Base-by-base conservation (phyloP, 2,888 invertebrate genomes). In the Scaptomyza parva region DNA sequence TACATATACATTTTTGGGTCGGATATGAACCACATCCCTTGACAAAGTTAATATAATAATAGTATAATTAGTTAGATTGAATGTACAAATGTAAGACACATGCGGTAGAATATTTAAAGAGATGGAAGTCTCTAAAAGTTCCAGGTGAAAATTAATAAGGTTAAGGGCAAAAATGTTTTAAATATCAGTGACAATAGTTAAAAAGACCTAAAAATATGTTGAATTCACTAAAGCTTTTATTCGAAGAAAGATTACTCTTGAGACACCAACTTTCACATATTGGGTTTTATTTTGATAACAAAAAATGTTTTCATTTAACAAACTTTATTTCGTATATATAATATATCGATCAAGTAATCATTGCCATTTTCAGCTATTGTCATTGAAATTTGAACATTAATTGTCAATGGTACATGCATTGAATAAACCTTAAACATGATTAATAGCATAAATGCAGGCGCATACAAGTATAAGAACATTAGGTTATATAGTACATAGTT, bases 401-500 rank as follows among this genome's bases (percentile, higher is more conserved):
- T n/a, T 50, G 22, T 5, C 28, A 20, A 12, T 3, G 9, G 30
- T 8, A 52, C 50, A 57, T 66, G 65, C 50, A 35, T n/a, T 28
- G n/a, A 18, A 45, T 18, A 54, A 28, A 7, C 9, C 48, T 39
- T n/a, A 39, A 50, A 54, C 17, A 55, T 39, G 18, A 39, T 57
- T 6, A 24, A 5, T 66, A 66, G 60, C 54, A 52, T 44, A 61
- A 53, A 37, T 52, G 35, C 48, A 54, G 51, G 48, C 59, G 58
- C 20, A 55, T 26, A 8, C 14, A 8, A 35, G 35, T 14, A 53
- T 57, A 45, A 20, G 7, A 50, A 35, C 14, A 55, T 41, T 39
- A 14, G 5, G 9, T 17, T 59, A 30, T 59, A 30, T n/a, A 17
- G 17, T 37, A 51, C 55, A 57, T 45, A 9, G 17, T 43, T 60